phyloP scores from a whole-genome alignment of 2,113 vertebrate species.

The Lota lota region DNA sequence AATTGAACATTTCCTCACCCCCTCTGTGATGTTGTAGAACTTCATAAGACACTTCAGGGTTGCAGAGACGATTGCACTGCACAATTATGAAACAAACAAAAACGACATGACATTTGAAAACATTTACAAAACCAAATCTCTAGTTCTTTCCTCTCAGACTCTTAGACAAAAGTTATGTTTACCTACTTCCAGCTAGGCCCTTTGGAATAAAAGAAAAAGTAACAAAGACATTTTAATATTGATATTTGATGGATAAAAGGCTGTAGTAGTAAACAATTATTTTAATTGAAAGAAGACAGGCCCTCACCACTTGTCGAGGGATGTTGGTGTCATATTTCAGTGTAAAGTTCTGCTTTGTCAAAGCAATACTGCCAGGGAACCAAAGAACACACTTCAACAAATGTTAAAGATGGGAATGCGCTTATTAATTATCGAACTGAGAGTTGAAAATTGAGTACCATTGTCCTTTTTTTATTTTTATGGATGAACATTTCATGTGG shows the following conservation, averaged over 20 bases:
- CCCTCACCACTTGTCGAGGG: slow-evolving; percentile 80
- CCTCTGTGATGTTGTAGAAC: slow-evolving; percentile 81
- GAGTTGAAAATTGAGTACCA: no score
- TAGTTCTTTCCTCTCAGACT: no score
- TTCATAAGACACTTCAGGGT: slow-evolving; percentile 79
- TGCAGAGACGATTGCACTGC: slow-evolving; percentile 79
- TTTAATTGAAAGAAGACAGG: not conserved
- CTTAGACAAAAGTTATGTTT: not conserved
- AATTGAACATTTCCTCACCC: slow-evolving; percentile 51
- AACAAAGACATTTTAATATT: not conserved
- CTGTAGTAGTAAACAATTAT: not conserved
- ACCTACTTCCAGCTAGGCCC: slow-evolving; percentile 84
- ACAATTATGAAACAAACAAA: slow-evolving; percentile 8
- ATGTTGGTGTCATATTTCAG: slow-evolving; percentile 84
- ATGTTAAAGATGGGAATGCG: not conserved
- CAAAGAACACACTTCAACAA: slow-evolving; percentile 4
- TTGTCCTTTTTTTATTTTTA: no score
- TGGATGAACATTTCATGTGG: no score
- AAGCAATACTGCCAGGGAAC: slow-evolving; percentile 68
- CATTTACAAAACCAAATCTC: no score
- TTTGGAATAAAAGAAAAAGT: slow-evolving; percentile 39
- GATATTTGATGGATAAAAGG: not conserved
- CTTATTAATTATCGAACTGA: no score
- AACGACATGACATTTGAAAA: no score
- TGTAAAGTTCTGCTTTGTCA: slow-evolving; percentile 82